These are phyloP conservation scores for Ctenomys sociabilis DNA, from an alignment of 2,113 vertebrate genomes.

Conservation along the genomic window DNA sequence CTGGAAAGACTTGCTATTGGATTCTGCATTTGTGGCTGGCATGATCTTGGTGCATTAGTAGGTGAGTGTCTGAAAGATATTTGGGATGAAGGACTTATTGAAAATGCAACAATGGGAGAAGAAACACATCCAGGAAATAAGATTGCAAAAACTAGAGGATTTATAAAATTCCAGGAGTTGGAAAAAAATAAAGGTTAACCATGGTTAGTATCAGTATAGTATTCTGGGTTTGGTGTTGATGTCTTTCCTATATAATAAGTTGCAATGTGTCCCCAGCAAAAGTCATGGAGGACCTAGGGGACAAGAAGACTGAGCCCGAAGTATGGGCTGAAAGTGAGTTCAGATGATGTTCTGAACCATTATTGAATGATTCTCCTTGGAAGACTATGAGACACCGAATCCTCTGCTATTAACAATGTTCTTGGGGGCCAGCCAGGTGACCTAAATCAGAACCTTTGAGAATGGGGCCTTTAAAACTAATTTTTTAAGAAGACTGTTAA, in stretches of 20 bases:
- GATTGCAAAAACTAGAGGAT: not conserved
- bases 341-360: not conserved
- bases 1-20: not conserved
- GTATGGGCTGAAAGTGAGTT: too few species aligned
- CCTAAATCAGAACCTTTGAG: not conserved
- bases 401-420: not conserved
- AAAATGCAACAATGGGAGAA: not conserved
- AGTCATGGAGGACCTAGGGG: rapidly evolving
- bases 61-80: not conserved
- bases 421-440: not conserved
- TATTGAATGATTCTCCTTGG: not conserved
- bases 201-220: not conserved
- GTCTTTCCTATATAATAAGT: not conserved
- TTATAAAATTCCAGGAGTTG: not conserved
- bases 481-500: not conserved
- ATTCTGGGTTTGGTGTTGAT: not conserved
- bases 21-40: not conserved
- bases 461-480: not conserved
- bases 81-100: not conserved
- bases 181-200: not conserved
- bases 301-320: not conserved
- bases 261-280: not conserved
- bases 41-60: not conserved
- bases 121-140: not conserved
- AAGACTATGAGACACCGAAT: not conserved